phyloP scores from a whole-genome alignment of 2,113 vertebrate genomes.

The Psilopsiagon aymara region DNA sequence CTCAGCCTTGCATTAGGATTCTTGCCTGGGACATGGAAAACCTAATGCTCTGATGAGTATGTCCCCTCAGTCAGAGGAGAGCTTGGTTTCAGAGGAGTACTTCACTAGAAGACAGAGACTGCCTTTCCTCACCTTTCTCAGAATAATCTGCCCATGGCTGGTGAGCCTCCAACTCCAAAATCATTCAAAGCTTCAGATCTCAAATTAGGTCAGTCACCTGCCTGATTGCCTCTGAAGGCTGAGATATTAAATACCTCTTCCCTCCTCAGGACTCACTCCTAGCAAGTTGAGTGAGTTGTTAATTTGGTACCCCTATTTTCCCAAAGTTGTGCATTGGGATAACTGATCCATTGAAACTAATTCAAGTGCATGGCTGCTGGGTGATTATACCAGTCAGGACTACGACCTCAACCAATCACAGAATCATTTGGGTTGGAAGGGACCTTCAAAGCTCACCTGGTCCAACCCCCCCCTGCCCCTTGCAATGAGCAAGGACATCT shows the following conservation, averaged over 20 bases:
- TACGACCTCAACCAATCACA: neutral
- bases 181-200: neutral
- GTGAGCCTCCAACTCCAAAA: neutral
- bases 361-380: neutral
- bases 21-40: neutral
- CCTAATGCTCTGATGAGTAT: neutral
- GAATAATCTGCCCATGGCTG: neutral
- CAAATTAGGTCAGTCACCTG: neutral
- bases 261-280: neutral
- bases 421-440: neutral
- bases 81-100: neutral
- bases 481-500: neutral
- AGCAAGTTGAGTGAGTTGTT: neutral
- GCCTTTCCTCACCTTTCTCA: neutral
- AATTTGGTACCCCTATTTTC: neutral
- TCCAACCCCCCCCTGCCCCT: neutral
- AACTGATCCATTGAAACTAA: neutral
- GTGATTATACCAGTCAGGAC: neutral
- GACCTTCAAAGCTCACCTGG: neutral
- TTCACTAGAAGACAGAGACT: neutral
- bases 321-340: neutral
- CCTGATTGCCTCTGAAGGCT: neutral
- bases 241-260: neutral
- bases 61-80: neutral
- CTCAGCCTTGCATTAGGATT: neutral